Conservation (phyloP, 2,113 vertebrate genomes). For the Corydoras maculifer region DNA sequence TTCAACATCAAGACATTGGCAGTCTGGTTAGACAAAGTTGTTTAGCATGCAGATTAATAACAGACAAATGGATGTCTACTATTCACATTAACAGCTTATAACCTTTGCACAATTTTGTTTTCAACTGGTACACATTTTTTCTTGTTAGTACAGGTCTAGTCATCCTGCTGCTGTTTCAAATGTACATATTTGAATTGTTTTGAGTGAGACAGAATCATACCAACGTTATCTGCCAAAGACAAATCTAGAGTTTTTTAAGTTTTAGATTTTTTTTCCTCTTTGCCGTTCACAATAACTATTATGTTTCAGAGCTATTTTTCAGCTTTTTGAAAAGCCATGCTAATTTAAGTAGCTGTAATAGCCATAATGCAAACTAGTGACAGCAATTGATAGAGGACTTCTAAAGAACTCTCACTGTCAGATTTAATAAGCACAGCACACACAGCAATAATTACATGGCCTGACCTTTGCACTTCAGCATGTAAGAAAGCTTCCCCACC, state of each 20-base stretch:
- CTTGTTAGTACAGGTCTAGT: too few species aligned
- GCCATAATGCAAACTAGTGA: slow-evolving; percentile 19
- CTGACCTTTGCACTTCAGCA: slow-evolving; percentile 34
- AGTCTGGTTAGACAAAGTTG: too few species aligned
- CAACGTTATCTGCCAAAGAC: too few species aligned
- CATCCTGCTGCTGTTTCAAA: too few species aligned
- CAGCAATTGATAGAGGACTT: slow-evolving; percentile 23
- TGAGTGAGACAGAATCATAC: too few species aligned
- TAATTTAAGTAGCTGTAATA: slow-evolving; percentile 39
- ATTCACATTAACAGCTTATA: too few species aligned
- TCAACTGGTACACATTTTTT: too few species aligned
- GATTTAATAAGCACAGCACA: slow-evolving; percentile 40
- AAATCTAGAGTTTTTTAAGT: too few species aligned
- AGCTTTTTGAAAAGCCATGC: slow-evolving; percentile 26
- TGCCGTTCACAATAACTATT: not conserved
- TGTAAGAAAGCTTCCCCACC: slow-evolving; percentile 33
- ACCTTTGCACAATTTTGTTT: too few species aligned
- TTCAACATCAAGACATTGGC: too few species aligned
- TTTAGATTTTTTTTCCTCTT: not conserved
- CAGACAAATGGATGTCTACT: not conserved
- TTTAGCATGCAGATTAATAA: not conserved
- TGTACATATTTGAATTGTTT: too few species aligned
- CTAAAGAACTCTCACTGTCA: slow-evolving; percentile 42
- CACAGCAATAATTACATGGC: slow-evolving; percentile 41
- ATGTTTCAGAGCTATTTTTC: slow-evolving; percentile 18